Conservation (phyloP, 53 echinoderm and acorn worm species). For the Luidia sarsii region DNA sequence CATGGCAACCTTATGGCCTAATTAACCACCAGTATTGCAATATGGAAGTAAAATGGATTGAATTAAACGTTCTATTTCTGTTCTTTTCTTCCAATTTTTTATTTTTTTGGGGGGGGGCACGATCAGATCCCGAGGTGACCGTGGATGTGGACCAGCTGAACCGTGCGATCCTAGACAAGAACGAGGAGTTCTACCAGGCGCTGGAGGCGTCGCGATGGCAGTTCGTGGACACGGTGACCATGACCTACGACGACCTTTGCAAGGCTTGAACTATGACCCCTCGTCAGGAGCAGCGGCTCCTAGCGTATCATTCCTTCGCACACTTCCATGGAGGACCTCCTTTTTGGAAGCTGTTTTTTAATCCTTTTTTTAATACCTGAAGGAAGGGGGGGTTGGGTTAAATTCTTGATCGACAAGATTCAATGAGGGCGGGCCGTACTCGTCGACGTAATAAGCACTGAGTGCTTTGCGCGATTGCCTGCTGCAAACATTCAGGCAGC, state of each 20-base stretch:
- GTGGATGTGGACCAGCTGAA: constrained; percentile 63
- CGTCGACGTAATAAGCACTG: no score
- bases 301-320: not conserved
- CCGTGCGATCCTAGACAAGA: constrained; percentile 54
- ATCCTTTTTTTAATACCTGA: not conserved
- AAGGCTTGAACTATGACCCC: constrained; percentile 16
- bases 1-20: no score
- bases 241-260: constrained; percentile 59
- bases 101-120: no score
- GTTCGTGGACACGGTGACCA: constrained; percentile 64
- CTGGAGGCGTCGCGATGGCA: constrained; percentile 76
- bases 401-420: no score
- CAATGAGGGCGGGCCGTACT: no score
- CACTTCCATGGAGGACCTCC: not conserved
- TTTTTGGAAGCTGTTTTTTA: not conserved
- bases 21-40: no score
- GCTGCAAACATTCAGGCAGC: no score
- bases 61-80: no score
- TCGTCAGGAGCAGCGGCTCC: not conserved
- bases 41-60: no score
- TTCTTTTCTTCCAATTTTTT: no score
- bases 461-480: no score
- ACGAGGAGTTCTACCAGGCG: constrained; percentile 73
- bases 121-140: constrained; percentile 65
- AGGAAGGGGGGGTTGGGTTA: no score